Conservation (phyloP, 2,888 invertebrate genomes). For the Apocheima hispidaria region DNA sequence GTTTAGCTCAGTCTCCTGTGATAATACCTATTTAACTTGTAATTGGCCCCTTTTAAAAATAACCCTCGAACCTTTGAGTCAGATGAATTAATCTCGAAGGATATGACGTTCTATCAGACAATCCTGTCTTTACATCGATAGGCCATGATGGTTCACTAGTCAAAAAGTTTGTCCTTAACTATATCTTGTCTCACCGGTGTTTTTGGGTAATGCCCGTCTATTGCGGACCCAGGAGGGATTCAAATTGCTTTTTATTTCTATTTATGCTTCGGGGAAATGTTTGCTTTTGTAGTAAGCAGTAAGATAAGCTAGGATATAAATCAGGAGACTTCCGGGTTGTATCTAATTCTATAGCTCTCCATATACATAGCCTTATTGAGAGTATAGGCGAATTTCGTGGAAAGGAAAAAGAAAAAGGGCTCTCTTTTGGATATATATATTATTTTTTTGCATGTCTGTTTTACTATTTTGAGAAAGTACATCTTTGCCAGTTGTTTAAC, state of each 20-base stretch:
- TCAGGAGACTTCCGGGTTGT: constrained; percentile 13
- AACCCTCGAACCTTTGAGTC: too few relatives aligned
- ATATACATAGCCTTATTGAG: background rate
- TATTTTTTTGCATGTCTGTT: too few relatives aligned
- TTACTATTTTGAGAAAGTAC: too few relatives aligned
- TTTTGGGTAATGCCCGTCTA: constrained; percentile 21
- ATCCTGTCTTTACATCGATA: too few relatives aligned
- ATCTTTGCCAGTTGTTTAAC: too few relatives aligned
- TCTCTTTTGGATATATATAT: background rate
- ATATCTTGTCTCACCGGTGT: constrained; percentile 20
- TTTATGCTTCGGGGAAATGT: constrained; percentile 24
- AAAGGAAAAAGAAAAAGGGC: background rate
- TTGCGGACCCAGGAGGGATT: constrained; percentile 25
- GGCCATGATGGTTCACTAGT: background rate
- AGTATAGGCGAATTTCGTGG: background rate
- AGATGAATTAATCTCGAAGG: too few relatives aligned
- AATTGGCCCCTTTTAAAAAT: too few relatives aligned
- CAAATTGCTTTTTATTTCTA: constrained; percentile 26
- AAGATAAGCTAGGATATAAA: constrained; percentile 21
- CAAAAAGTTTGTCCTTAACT: constrained; percentile 4
- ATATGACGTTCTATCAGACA: too few relatives aligned
- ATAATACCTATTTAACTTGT: too few relatives aligned
- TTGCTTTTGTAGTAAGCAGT: constrained; percentile 26
- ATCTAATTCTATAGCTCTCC: constrained; percentile 1
- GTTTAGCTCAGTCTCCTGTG: too few relatives aligned